phyloP scores from a whole-genome alignment of 2,888 invertebrate genomes.

The Blomia tropicalis region DNA sequence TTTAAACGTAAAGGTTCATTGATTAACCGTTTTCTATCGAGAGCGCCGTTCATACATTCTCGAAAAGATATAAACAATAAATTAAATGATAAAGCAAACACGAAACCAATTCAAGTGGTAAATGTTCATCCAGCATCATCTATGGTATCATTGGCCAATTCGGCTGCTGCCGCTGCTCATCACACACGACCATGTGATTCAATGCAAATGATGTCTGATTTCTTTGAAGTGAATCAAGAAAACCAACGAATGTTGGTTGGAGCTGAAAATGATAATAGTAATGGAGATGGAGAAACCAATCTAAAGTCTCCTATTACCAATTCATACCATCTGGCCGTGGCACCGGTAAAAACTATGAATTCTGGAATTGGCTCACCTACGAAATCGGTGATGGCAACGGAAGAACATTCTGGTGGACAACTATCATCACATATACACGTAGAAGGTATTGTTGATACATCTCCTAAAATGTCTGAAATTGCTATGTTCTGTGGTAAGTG shows the following conservation, averaged over 20 bases:
- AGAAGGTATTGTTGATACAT: background rate
- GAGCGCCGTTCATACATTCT: background rate
- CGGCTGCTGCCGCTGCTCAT: background rate
- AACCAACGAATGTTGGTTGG: background rate
- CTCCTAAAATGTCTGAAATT: background rate
- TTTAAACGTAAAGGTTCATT: background rate
- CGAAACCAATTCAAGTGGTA: too few species aligned
- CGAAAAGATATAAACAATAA: background rate
- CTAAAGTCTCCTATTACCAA: background rate
- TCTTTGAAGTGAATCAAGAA: background rate
- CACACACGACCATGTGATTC: background rate
- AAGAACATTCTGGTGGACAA: background rate
- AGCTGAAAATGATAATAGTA: background rate
- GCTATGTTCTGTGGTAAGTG: constrained; percentile 12
- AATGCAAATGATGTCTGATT: background rate
- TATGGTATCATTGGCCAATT: background rate
- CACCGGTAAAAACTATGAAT: background rate
- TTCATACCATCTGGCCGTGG: background rate
- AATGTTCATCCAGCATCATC: background rate
- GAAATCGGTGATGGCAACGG: background rate
- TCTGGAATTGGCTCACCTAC: background rate
- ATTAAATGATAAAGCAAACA: background rate
- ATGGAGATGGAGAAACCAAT: background rate
- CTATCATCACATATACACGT: background rate
- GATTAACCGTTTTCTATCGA: background rate